These are phyloP conservation scores for Steatocranus sp. DNA, from an alignment of 2,797 vertebrate species.

Conservation along the genomic window DNA sequence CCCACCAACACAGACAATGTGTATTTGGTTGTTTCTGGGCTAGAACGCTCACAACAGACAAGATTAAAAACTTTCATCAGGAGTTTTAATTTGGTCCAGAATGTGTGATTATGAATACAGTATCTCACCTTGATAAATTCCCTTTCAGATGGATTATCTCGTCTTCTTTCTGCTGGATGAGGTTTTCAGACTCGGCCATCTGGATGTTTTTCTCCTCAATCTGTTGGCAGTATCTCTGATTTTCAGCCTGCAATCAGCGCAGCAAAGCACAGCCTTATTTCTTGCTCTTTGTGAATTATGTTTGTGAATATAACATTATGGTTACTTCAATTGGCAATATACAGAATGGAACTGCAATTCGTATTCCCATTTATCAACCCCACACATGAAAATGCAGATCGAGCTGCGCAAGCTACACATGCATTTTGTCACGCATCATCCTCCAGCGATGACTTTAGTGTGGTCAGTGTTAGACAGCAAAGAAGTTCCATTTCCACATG, in stretches of 20 bases:
- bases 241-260: conserved; percentile 72
- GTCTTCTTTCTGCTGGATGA: conserved; percentile 78
- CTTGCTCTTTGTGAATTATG: conserved; percentile 36
- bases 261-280: conserved; percentile 50
- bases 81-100: conserved; percentile 46
- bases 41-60: not conserved
- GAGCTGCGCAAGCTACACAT: not conserved
- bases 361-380: conserved; percentile 1
- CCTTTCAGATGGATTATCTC: conserved; percentile 75
- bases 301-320: conserved; percentile 35
- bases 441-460: not conserved
- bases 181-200: conserved; percentile 75
- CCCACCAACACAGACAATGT: not conserved
- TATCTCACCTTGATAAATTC: conserved; percentile 81
- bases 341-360: not conserved
- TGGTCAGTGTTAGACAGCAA: not conserved
- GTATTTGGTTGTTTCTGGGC: not conserved
- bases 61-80: conserved; percentile 23
- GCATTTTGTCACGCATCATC: not conserved
- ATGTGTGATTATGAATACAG: conserved; percentile 50
- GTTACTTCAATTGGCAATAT: conserved; percentile 24
- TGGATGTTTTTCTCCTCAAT: conserved; percentile 76
- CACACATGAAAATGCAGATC: not conserved
- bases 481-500: not conserved
- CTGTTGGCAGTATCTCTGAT: conserved; percentile 70